Conservation (phyloP, 2,888 invertebrate genomes). For the Idaea aversata region DNA sequence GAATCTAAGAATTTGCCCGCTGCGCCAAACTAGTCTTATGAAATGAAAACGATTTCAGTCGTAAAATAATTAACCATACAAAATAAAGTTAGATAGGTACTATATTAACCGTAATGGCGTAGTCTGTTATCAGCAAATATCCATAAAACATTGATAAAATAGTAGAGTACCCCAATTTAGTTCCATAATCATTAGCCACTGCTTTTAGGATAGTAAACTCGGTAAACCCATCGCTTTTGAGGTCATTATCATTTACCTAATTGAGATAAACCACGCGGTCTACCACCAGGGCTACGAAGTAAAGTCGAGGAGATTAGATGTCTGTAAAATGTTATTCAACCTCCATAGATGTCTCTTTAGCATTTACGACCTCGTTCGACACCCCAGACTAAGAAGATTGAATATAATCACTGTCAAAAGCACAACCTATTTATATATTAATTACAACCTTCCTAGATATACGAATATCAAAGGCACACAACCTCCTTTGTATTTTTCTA, state of each 20-base stretch:
- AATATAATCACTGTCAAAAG: not conserved
- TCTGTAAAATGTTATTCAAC: too few species aligned
- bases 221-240: not conserved
- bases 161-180: conserved; percentile 34
- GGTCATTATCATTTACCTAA: not conserved
- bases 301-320: too few species aligned
- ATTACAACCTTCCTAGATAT: not conserved
- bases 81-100: not conserved
- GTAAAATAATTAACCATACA: not conserved
- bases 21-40: too few species aligned
- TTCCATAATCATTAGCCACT: conserved; percentile 43
- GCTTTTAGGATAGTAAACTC: not conserved
- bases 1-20: too few species aligned
- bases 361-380: too few species aligned
- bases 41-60: not conserved
- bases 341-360: too few species aligned
- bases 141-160: conserved; percentile 42
- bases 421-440: not conserved
- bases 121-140: conserved; percentile 30
- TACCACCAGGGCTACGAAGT: not conserved
- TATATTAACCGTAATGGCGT: conserved; percentile 10
- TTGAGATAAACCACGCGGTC: not conserved
- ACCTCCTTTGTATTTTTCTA: not conserved
- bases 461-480: not conserved
- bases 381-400: too few species aligned